Evolutionary conservation across 1,140 invertebrate genomes (phyloP).

Genomic region (Chrysoperla carnea): DNA sequence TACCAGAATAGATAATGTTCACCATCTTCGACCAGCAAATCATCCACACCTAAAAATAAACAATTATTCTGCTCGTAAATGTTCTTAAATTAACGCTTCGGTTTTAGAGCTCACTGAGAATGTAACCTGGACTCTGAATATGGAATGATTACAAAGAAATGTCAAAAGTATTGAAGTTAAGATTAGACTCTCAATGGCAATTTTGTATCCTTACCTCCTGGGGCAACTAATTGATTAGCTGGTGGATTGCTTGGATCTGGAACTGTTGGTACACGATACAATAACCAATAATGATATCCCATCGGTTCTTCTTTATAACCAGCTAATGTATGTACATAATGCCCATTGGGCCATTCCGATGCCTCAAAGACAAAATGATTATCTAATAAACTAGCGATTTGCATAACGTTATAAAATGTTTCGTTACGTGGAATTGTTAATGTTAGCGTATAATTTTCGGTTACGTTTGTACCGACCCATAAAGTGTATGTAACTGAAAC

Average conservation of each 20-base stretch:
- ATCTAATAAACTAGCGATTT: conserved; percentile 61
- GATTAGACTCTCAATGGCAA: not conserved
- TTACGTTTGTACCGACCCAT: conserved; percentile 70
- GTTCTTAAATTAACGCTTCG: not conserved
- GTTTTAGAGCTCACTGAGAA: not conserved
- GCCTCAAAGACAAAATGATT: conserved; percentile 35
- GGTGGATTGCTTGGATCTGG: conserved; percentile 61
- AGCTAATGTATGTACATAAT: conserved; percentile 75
- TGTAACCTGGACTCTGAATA: not conserved
- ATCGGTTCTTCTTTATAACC: conserved; percentile 71
- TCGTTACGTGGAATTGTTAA: conserved; percentile 52
- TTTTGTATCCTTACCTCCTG: conserved; percentile 43
- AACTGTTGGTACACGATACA: conserved; percentile 55
- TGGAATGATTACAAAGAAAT: conserved; percentile 6
- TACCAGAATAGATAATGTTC: conserved; percentile 82
- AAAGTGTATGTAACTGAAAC: conserved; percentile 67
- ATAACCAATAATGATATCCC: conserved; percentile 75
- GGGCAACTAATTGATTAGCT: conserved; percentile 65
- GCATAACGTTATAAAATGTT: conserved; percentile 74
- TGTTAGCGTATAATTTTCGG: conserved; percentile 49
- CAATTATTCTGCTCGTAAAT: conserved; percentile 2
- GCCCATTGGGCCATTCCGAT: conserved; percentile 76
- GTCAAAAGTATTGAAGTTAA: not conserved
- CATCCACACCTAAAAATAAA: conserved; percentile 54
- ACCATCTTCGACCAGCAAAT: conserved; percentile 61